Evolutionary conservation across 2,888 invertebrate species (phyloP).

Genomic region (Bombylius major): DNA sequence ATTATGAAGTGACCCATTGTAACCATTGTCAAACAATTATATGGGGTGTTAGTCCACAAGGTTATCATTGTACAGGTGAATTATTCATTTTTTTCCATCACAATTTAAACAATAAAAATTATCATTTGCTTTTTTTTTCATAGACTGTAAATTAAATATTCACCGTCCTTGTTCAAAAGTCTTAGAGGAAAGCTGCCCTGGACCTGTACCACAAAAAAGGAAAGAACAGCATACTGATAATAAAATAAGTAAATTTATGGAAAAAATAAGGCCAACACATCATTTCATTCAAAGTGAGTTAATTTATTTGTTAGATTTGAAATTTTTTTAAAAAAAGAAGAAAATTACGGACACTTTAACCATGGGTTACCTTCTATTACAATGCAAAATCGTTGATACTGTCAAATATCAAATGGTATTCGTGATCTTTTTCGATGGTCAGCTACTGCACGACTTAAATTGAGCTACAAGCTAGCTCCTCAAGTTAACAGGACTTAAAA

Average conservation of each 20-base stretch:
- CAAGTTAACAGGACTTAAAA: no score
- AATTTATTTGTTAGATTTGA: background rate
- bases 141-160: slow-evolving; percentile 74
- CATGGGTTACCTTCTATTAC: no score
- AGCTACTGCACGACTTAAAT: no score
- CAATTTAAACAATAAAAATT: background rate
- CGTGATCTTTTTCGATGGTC: no score
- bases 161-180: slow-evolving; percentile 69
- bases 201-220: slow-evolving; percentile 45
- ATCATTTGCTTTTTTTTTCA: slow-evolving; percentile 28
- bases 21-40: slow-evolving; percentile 86
- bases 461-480: no score
- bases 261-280: slow-evolving; percentile 39
- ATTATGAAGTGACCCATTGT: slow-evolving; percentile 82
- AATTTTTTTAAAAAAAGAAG: background rate
- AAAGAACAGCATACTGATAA: slow-evolving; percentile 51
- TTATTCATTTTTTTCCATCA: background rate
- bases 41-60: slow-evolving; percentile 94
- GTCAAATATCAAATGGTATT: no score
- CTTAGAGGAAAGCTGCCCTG: slow-evolving; percentile 71
- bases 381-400: no score
- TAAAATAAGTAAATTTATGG: slow-evolving; percentile 63
- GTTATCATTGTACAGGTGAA: slow-evolving; percentile 86
- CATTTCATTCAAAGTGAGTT: slow-evolving; percentile 10
- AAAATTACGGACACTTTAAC: background rate